A percentile compares a stretch with the other conserved stretches of the same genome.
Conservation (phyloP, 2,797 vertebrate genomes). For the Myotis vivesi region DNA sequence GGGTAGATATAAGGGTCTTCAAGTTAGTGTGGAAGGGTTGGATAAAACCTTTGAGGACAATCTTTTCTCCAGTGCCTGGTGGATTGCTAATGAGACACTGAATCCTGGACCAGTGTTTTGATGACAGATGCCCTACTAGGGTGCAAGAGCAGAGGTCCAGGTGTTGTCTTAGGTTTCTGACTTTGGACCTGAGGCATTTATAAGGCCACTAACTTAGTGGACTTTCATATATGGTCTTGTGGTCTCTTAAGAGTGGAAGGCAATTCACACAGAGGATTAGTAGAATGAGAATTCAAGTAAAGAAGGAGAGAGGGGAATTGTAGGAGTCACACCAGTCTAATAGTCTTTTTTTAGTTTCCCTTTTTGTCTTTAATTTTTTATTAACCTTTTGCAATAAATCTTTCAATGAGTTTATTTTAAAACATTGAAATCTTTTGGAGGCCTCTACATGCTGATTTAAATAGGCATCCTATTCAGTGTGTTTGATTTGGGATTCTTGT, state of each 20-base stretch:
- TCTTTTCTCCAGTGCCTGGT: background rate
- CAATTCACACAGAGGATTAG: background rate
- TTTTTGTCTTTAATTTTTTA: background rate
- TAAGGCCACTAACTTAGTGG: background rate
- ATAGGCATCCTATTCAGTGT: background rate
- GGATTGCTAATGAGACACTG: background rate
- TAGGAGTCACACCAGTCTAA: background rate
- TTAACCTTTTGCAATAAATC: background rate
- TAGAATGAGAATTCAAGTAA: background rate
- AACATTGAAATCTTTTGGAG: background rate
- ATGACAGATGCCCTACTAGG: background rate
- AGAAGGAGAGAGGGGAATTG: background rate
- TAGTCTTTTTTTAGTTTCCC: background rate
- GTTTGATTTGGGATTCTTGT: background rate
- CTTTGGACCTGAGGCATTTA: background rate
- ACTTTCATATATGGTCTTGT: background rate
- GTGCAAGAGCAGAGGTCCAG: background rate
- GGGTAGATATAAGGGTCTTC: background rate
- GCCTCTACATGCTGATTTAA: background rate
- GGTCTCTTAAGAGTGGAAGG: background rate
- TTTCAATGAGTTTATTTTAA: background rate
- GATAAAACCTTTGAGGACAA: background rate
- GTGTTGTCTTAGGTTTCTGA: background rate
- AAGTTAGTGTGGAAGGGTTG: background rate
- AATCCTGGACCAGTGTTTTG: background rate